A percentile compares a stretch with the other conserved stretches of the same genome.
phyloP scores from a whole-genome alignment of 2,797 vertebrate genomes.

The Serranus cabrilla region DNA sequence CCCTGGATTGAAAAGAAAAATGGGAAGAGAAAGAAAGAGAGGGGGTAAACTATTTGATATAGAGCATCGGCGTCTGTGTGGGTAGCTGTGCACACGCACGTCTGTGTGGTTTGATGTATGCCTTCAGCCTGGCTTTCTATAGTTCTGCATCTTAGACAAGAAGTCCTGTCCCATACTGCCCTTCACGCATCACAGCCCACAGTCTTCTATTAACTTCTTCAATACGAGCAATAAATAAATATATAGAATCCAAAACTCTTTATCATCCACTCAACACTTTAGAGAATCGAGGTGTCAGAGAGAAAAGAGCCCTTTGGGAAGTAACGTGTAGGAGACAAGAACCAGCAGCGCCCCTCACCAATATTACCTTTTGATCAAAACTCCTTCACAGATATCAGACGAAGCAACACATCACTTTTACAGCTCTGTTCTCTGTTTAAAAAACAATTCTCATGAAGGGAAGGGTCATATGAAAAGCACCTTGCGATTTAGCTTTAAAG shows the following conservation, averaged over 20 bases:
- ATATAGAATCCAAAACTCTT: constrained; percentile 79
- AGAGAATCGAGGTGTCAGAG: constrained; percentile 60
- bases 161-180: constrained; percentile 64
- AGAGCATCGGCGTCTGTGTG: constrained; percentile 44
- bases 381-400: constrained; percentile 68
- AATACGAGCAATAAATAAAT: constrained; percentile 78
- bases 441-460: constrained; percentile 68
- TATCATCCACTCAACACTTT: constrained; percentile 72
- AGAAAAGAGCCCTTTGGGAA: constrained; percentile 64
- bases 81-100: constrained; percentile 37
- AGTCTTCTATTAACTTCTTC: constrained; percentile 74
- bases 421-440: constrained; percentile 66
- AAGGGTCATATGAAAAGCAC: constrained; percentile 80
- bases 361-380: constrained; percentile 78
- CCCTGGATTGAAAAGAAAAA: constrained; percentile 67
- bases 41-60: constrained; percentile 69
- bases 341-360: constrained; percentile 49
- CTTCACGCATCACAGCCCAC: constrained; percentile 73
- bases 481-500: constrained; percentile 76
- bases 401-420: constrained; percentile 79
- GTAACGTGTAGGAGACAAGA: constrained; percentile 50
- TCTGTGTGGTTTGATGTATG: constrained; percentile 67
- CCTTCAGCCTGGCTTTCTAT: constrained; percentile 47
- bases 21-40: constrained; percentile 46
- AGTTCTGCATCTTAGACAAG: constrained; percentile 60